Base-by-base conservation (phyloP, 35 echinoderm and acorn worm species). In the Lytechinus pictus region DNA sequence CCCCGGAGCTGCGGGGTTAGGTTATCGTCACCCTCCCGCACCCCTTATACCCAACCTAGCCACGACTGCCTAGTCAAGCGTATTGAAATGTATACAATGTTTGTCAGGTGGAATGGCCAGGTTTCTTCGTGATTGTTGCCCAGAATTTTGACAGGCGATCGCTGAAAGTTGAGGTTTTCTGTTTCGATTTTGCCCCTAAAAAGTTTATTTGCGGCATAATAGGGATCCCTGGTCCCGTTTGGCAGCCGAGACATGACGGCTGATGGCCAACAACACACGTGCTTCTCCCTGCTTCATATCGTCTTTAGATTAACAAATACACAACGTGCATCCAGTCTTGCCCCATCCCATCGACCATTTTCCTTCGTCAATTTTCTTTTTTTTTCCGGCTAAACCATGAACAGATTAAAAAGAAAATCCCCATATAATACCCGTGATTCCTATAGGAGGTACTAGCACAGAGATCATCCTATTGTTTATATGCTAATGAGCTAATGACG, bases 1-100 rank as follows among this genome's bases (percentile, higher is more conserved):
- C 92, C 92, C 92, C 53, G 92, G 55, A 55, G 92, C 92, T 33
- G n/a, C 92, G 92, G 92, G 92, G 53, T 28, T 27, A 55, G 53
- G 92, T 90, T 27, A 93, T 93, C 92, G 92, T 93, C 92, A 93
- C 92, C 92, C 92, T 93, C 92, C 92, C 92, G 92, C 57, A 24
- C 54, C 4, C 27, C 52, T 24, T 33, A 33, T 93, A 28, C 53
- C n/a, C 21, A 27, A 93, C 29, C 92, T 27, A 54, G 27, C 92
- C 92, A 9, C 54, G 21, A 27, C 13, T 27, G 53, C 54, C 53
- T 14, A 93, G 27, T 57, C 53, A 93, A 27, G 92, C 92, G 92
- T 93, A 57, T 93, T 93, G 16, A 93, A 93, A 55, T 93, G 52
- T 55, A 54, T 93, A 93, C 92, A 93, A 93, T 27, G 27, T 57